Base-by-base conservation (phyloP, 2,113 vertebrate genomes). In the Pelecanus crispus region DNA sequence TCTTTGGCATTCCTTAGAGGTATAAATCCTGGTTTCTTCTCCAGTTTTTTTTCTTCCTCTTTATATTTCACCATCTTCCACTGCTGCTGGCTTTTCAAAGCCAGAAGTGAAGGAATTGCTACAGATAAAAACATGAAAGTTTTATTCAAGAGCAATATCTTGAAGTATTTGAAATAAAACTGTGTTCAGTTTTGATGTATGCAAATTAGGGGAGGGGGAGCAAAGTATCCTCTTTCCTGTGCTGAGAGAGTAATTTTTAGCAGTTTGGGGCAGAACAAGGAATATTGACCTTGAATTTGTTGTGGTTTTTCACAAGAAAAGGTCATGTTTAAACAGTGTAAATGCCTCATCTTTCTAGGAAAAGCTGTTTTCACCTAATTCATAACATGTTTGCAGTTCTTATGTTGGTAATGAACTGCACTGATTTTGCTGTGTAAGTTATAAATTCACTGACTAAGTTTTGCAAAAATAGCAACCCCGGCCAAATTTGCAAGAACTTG, bases 361-460 rank as follows among this genome's bases (percentile, higher is more conserved):
- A 92, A 92, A 95, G 49, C 89, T 92, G 84, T 95, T 97, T 94
- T 94, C 91, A 96, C 89, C 91, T 95, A 95, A 96, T 95, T 86
- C 91, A n/a, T 95, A 86, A 78, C 78, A 87, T 96, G 85, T 93
- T 97, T 91, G 81, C 55, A 88, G 56, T 95, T 93, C 88, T 95
- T 91, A 44, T 32, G 26, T 34, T 47, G 71, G 84, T 95, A 91
- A 97, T 88, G 91, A 94, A 93, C 91, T 88, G 78, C 71, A 55
- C 81, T 44, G 96, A 95, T 91, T 90, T 92, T 68, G 74, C 62
- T 56, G 59, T 88, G 89, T 88, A 95, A 92, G 94, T 93, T 96
- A 97, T 97, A 97, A 96, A 97, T 96, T 91, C 89, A 68, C 61
- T 18, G 68, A 74, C 77, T 91, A 50, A 72, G 67, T 78, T 94